phyloP scores from a whole-genome alignment of 2,113 vertebrate genomes.

The Chamaetylas fuelleborni region DNA sequence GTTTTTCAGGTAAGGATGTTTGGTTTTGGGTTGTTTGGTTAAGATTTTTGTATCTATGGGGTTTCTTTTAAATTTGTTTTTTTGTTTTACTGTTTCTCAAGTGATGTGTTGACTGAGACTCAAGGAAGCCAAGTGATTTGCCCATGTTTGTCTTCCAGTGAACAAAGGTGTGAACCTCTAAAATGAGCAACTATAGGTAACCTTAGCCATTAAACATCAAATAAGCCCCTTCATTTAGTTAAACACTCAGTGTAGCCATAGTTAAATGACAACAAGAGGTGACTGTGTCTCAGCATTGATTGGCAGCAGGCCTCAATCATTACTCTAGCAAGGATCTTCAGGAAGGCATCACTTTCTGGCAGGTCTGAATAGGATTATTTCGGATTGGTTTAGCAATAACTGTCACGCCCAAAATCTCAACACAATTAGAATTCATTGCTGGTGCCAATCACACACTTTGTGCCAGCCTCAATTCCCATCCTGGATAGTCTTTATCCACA shows the following conservation, averaged over 20 bases:
- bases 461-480: background rate
- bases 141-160: background rate
- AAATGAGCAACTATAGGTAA: background rate
- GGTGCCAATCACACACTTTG: background rate
- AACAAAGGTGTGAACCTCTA: background rate
- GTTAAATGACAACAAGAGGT: background rate
- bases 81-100: background rate
- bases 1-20: background rate
- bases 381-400: background rate
- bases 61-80: fast-evolving
- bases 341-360: background rate
- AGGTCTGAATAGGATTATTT: slow-evolving; percentile 26
- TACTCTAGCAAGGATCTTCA: background rate
- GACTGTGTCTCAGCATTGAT: background rate
- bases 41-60: fast-evolving
- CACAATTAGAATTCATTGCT: background rate
- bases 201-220: background rate
- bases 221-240: background rate
- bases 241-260: background rate
- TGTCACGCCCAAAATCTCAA: slow-evolving; percentile 7
- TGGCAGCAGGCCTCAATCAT: slow-evolving; percentile 48
- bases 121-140: background rate
- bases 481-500: background rate
- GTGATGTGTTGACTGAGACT: background rate
- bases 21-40: background rate